Conservation (phyloP, 1,140 invertebrate genomes). For the Brachionus rubens region DNA sequence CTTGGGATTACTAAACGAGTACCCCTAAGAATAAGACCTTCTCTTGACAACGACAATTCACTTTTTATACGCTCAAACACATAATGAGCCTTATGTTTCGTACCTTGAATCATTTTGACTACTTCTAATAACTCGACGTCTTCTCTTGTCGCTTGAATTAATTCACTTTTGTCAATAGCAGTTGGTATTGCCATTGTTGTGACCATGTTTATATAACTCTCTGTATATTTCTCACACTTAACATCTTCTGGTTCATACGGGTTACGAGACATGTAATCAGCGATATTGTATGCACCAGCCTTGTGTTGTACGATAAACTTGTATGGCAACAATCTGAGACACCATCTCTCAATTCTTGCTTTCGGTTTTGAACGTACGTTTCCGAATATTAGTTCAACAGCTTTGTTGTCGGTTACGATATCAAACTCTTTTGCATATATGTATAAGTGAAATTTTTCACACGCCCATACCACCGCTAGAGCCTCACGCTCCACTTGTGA, state of each 20-base stretch:
- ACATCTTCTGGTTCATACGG: no score
- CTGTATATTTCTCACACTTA: no score
- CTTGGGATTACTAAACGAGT: slow-evolving; percentile 48
- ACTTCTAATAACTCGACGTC: neutral
- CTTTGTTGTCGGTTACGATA: neutral
- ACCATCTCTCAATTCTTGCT: neutral
- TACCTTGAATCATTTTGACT: no score
- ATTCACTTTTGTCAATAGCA: no score
- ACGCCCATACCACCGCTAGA: no score
- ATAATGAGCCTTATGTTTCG: neutral
- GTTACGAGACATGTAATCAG: no score
- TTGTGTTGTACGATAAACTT: no score
- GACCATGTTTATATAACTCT: no score
- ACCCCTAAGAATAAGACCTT: slow-evolving; percentile 41
- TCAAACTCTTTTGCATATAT: neutral
- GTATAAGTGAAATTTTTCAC: neutral
- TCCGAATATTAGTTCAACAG: neutral
- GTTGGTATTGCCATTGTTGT: no score
- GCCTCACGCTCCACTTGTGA: no score
- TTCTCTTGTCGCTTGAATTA: neutral
- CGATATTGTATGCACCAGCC: no score
- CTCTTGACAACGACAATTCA: neutral
- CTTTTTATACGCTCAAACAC: neutral
- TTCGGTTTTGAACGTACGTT: neutral
- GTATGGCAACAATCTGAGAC: no score